These are phyloP conservation scores for Spinus pinus DNA, from an alignment of 2,797 vertebrate species.

Conservation along the genomic window DNA sequence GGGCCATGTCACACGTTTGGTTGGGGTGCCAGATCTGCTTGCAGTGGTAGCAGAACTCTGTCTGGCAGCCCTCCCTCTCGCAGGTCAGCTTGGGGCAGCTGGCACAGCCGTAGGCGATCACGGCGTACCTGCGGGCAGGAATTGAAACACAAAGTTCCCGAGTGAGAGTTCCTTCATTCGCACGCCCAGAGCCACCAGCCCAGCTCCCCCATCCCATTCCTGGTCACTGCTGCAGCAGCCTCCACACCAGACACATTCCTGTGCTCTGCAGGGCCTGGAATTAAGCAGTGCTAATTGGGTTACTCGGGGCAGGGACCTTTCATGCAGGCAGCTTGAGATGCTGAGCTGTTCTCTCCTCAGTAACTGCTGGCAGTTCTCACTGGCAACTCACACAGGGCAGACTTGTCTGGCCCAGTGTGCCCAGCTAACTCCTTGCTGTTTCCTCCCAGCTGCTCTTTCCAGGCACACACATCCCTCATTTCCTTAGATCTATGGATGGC, in stretches of 20 bases:
- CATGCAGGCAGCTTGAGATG: neutral
- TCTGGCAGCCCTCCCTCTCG: constrained; percentile 92
- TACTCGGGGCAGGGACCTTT: neutral
- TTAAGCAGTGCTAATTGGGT: neutral
- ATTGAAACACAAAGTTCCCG: neutral
- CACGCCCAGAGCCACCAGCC: neutral
- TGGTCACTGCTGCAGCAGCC: accelerated
- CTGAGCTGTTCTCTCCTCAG: neutral
- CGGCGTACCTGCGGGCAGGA: constrained; percentile 83
- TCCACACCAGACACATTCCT: neutral
- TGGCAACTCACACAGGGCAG: neutral
- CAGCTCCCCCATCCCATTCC: neutral
- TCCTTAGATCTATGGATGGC: accelerated
- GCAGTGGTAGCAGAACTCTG: constrained; percentile 99
- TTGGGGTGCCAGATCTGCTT: constrained; percentile 99
- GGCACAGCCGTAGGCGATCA: constrained; percentile 97
- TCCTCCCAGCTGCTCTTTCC: neutral
- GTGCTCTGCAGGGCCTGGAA: neutral
- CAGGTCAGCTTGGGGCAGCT: constrained; percentile 96
- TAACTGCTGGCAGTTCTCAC: neutral
- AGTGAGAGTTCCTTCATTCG: accelerated
- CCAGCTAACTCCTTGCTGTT: neutral
- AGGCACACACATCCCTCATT: neutral
- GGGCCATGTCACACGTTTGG: constrained; percentile 97
- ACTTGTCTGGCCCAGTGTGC: neutral